Evolutionary conservation across 2,797 vertebrate species (phyloP).

Genomic region (Aphelocoma californica): DNA sequence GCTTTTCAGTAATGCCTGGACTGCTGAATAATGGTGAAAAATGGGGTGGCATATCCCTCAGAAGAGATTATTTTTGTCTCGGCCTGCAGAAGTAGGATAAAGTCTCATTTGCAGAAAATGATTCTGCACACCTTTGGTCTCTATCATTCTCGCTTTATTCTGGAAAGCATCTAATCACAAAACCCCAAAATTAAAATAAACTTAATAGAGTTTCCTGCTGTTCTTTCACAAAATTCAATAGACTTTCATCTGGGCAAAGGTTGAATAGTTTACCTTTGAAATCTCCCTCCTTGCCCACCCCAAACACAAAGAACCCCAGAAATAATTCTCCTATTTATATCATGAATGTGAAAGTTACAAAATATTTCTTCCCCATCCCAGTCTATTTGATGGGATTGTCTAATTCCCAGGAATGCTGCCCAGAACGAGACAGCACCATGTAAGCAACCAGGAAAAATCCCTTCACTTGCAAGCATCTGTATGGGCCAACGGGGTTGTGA

Average conservation of each 20-base stretch:
- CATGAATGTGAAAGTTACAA: background rate
- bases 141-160: background rate
- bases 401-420: background rate
- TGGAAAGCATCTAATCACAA: background rate
- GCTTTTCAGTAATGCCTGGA: background rate
- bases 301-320: background rate
- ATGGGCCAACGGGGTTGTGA: rapidly evolving
- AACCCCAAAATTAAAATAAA: background rate
- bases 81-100: background rate
- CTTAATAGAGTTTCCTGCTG: background rate
- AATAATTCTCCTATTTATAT: background rate
- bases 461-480: background rate
- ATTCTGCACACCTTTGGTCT: background rate
- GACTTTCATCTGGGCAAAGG: background rate
- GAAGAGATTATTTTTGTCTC: background rate
- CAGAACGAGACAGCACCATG: background rate
- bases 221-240: background rate
- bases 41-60: background rate
- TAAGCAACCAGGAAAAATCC: background rate
- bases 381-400: background rate
- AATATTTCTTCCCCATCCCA: background rate
- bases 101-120: background rate
- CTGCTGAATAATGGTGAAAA: background rate
- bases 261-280: background rate
- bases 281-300: rapidly evolving